phyloP scores from a whole-genome alignment of 1,140 invertebrate genomes.

The Nephila pilipes region DNA sequence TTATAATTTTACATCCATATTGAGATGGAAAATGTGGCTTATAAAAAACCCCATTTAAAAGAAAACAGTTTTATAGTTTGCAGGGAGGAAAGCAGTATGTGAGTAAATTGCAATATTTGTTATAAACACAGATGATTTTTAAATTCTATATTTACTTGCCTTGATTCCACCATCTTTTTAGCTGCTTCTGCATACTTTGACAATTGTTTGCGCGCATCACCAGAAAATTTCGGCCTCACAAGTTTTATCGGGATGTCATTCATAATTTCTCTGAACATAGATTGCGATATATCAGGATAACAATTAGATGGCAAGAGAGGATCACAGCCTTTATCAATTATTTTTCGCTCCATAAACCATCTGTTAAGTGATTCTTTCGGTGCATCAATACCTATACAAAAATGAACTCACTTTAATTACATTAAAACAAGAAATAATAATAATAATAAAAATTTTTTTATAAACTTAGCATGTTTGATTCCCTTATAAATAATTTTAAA shows the following conservation, averaged over 20 bases:
- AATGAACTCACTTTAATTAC: background rate
- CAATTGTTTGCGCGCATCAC: conserved; percentile 97
- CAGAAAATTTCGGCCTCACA: conserved; percentile 95
- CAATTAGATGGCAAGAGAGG: conserved; percentile 94
- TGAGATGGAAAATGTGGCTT: no score
- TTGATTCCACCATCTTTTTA: conserved; percentile 91
- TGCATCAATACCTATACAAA: conserved; percentile 89
- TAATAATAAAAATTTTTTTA: no score
- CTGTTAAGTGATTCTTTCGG: conserved; percentile 97
- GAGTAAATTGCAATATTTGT: no score
- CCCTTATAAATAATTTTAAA: no score
- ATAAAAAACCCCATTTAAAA: no score
- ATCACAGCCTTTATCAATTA: conserved; percentile 90
- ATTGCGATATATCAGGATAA: conserved; percentile 94
- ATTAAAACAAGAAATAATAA: no score
- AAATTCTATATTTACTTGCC: conserved; percentile 82
- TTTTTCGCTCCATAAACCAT: conserved; percentile 97
- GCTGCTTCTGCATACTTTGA: conserved; percentile 97
- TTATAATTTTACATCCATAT: no score
- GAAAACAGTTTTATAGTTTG: no score
- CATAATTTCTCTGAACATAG: conserved; percentile 99
- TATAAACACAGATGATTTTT: no score
- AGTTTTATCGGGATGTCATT: conserved; percentile 98
- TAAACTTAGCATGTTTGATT: no score
- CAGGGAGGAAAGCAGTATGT: no score